Percentiles rank a stretch among this genome's conserved stretches.
Evolutionary conservation across 2,113 vertebrate species (phyloP).

Genomic region (Petrocephalus zakoni): DNA sequence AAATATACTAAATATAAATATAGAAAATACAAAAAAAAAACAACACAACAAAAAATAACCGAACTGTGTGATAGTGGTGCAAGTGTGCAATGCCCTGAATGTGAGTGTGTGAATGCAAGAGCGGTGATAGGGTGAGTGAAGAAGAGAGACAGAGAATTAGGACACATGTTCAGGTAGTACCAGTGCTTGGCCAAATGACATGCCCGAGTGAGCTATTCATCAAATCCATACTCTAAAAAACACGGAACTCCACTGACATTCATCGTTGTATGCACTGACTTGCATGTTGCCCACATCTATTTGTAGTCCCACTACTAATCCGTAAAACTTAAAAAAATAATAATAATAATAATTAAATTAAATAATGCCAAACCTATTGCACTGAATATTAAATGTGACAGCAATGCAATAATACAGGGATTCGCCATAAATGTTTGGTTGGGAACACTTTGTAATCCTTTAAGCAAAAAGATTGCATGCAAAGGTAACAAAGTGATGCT

Average conservation of each 20-base stretch:
- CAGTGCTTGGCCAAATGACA: background rate
- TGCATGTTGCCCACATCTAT: background rate
- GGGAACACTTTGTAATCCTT: background rate
- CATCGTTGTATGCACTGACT: background rate
- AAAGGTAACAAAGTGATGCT: background rate
- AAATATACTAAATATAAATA: background rate
- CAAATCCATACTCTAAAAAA: background rate
- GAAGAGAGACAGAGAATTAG: background rate
- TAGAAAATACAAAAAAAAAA: background rate
- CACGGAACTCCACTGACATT: background rate
- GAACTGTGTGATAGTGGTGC: background rate
- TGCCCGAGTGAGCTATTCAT: background rate
- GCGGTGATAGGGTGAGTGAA: too few relatives aligned
- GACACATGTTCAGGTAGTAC: background rate
- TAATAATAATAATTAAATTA: too few relatives aligned
- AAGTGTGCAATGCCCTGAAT: background rate
- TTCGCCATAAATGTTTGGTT: background rate
- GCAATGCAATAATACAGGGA: background rate
- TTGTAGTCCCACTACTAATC: background rate
- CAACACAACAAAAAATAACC: background rate
- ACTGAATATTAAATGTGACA: background rate
- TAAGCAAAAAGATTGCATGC: background rate
- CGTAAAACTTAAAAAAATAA: background rate
- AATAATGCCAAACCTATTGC: background rate
- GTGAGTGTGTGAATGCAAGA: background rate